A percentile compares a stretch with the other conserved stretches of the same genome.
Evolutionary conservation across 2,113 vertebrate species (phyloP).

Genomic region (Sceloporus undulatus): DNA sequence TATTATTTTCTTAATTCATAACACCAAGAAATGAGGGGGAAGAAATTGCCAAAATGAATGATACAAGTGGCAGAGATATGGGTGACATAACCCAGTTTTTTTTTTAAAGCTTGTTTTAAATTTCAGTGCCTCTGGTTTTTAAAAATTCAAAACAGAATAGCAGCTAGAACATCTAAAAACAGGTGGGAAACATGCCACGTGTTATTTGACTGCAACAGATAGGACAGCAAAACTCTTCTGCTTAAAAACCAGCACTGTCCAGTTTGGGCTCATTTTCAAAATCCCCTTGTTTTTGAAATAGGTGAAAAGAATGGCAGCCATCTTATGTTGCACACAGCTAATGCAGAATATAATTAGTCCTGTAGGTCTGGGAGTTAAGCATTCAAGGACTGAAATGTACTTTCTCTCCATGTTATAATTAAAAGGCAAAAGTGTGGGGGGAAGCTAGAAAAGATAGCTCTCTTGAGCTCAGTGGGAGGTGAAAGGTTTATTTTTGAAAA

Average conservation of each 20-base stretch:
- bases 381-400: not conserved
- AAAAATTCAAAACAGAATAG: not conserved
- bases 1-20: too few relatives aligned
- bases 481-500: not conserved
- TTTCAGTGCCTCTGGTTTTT: not conserved
- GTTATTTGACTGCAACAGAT: not conserved
- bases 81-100: too few relatives aligned
- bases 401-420: constrained; percentile 7
- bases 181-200: too few relatives aligned
- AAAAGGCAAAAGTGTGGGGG: not conserved
- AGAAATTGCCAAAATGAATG: too few relatives aligned
- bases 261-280: not conserved
- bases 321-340: not conserved
- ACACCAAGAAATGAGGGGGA: too few relatives aligned
- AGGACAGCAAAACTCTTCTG: not conserved
- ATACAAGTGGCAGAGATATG: too few relatives aligned
- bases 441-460: constrained; percentile 20
- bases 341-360: constrained; percentile 4
- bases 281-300: not conserved
- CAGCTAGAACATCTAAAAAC: not conserved
- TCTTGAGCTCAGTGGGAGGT: constrained; percentile 9
- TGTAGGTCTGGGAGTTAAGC: not conserved
- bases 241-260: not conserved
- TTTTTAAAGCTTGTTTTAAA: too few relatives aligned
- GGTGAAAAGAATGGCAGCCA: not conserved